phyloP scores from a whole-genome alignment of 2,888 invertebrate genomes.

The Camponotus fellah region DNA sequence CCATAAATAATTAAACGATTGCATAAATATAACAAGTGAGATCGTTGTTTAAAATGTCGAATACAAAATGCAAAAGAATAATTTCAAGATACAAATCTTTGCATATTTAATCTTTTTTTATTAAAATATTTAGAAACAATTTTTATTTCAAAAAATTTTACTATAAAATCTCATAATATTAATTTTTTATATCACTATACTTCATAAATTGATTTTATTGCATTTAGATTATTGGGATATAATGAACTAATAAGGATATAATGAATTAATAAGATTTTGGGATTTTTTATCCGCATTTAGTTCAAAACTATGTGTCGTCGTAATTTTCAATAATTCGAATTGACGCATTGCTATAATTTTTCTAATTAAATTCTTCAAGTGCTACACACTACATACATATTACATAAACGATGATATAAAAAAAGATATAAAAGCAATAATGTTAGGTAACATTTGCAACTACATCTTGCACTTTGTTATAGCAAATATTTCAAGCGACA shows the following conservation, averaged over 20 bases:
- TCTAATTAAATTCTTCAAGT: neutral
- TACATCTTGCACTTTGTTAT: neutral
- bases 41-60: neutral
- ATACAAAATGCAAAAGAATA: neutral
- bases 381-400: no score
- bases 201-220: slow-evolving; percentile 7
- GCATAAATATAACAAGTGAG: neutral
- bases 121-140: neutral
- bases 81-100: neutral
- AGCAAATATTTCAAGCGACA: neutral
- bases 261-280: neutral
- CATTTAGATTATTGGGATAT: no score
- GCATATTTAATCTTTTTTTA: neutral
- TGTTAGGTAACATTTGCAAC: neutral
- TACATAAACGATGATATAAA: neutral
- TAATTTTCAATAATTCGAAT: neutral
- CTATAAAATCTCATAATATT: neutral
- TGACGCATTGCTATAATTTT: neutral
- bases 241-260: no score
- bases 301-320: neutral
- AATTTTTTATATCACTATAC: neutral
- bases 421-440: neutral
- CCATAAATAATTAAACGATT: neutral
- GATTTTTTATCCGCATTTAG: neutral
- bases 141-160: neutral